Base-by-base conservation (phyloP, 92 coral and sea anemone genomes). In the Chrysogorgia sp. region DNA sequence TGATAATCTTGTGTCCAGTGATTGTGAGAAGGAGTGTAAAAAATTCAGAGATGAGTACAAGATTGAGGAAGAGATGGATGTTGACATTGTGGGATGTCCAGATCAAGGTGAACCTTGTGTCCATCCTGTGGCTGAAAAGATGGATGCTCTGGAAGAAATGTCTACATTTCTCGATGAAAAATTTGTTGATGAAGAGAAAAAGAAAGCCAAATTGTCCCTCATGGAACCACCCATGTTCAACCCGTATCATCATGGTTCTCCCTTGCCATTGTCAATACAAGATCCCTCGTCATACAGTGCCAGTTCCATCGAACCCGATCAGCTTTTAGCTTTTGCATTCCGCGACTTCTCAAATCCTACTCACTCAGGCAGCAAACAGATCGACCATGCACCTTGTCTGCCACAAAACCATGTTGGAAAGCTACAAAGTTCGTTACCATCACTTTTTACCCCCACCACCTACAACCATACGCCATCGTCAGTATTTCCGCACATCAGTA, bases 1-100 rank as follows among this genome's bases (percentile, higher is more conserved):
- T 41, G 87, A 77, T 30, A 82, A 64, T 12, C 88, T 81, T 19
- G 80, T 49, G 62, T 56, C 72, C 19, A 50, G 64, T 31, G 13
- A n/a, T 23, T 40, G n/a, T 35, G 17, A 58, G 25, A 63, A 64
- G 40, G 75, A 34, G 41, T 30, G 17, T 40, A 67, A 15, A 22
- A 32, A 40, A 55, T 43, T 40, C n/a, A 15, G 1, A 10, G 34
- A 65, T 25, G 47, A 45, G 60, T 55, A 26, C 21, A 31, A 56
- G 15, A 10, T 22, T 53, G 34, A 28, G 10, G 65, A 72, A 40
- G 64, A 56, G 31, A 53, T 53, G 79, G 65, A 72, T 3, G 52
- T 56, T 53, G 65, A 72, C 35, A 33, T 53, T 20, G 33, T 32
- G 31, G 71, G 63, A 41, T 20, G 17, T 20, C 23, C 63, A 29